Evolutionary conservation across 2,888 invertebrate genomes (phyloP).

Genomic region (Argyresthia goedartella): DNA sequence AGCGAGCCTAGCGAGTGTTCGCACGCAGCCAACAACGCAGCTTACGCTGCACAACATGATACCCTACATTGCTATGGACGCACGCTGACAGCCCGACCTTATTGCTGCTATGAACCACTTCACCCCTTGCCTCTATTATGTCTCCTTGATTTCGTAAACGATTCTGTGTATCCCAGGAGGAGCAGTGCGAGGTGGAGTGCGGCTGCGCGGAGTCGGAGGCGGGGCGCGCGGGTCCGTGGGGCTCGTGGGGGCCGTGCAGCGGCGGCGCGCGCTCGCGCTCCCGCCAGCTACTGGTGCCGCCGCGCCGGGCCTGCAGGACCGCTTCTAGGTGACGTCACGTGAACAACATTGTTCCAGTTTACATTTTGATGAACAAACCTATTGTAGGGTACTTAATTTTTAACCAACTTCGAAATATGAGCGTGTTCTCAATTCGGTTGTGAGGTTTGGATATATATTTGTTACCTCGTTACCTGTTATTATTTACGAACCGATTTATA

Average conservation of each 20-base stretch:
- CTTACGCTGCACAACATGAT: too few species aligned
- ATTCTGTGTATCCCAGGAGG: conserved; percentile 25
- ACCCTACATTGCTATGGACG: too few species aligned
- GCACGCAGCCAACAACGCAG: too few species aligned
- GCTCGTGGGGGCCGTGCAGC: conserved; percentile 54
- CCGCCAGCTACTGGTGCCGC: conserved; percentile 42
- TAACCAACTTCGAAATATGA: too few species aligned
- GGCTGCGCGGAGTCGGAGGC: conserved; percentile 37
- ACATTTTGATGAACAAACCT: neutral
- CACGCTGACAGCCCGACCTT: too few species aligned
- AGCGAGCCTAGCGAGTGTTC: too few species aligned
- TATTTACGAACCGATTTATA: too few species aligned
- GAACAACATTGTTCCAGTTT: neutral
- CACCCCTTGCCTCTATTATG: too few species aligned
- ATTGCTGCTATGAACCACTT: too few species aligned
- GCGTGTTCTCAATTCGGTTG: too few species aligned
- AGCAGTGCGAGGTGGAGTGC: conserved; percentile 46
- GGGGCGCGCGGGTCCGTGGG: conserved; percentile 50
- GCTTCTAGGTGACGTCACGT: conserved; percentile 56
- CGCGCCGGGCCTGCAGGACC: conserved; percentile 35
- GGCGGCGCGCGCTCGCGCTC: conserved; percentile 52
- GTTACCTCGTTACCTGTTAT: too few species aligned
- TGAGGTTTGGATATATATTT: too few species aligned
- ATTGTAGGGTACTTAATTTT: neutral
- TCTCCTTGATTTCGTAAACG: neutral